phyloP scores from a whole-genome alignment of 2,113 vertebrate species.

The Brevimyrus niger region DNA sequence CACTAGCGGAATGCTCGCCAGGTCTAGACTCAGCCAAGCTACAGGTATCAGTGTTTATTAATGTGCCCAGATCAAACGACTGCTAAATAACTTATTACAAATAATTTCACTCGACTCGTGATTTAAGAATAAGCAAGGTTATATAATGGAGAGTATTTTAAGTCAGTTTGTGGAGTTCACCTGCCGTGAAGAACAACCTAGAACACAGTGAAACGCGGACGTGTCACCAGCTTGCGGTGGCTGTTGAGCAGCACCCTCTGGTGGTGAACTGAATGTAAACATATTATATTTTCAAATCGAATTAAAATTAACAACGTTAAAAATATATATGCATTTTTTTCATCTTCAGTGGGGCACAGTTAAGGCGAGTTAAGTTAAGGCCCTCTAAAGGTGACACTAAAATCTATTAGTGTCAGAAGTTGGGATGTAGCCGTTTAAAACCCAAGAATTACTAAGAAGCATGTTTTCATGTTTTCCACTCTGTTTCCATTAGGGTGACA shows the following conservation, averaged over 20 bases:
- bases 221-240: neutral
- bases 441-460: too few species aligned
- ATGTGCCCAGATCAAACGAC: neutral
- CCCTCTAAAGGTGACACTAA: too few species aligned
- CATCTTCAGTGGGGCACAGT: too few species aligned
- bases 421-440: too few species aligned
- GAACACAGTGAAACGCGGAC: neutral
- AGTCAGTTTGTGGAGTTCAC: neutral
- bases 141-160: neutral
- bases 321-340: neutral
- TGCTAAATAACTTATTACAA: neutral
- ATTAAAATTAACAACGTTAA: neutral
- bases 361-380: too few species aligned
- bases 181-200: neutral
- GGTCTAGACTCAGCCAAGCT: neutral
- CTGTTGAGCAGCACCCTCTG: neutral
- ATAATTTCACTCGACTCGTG: neutral
- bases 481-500: too few species aligned
- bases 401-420: too few species aligned
- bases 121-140: neutral
- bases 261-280: neutral
- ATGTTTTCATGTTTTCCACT: too few species aligned
- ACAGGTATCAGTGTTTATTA: neutral
- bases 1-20: neutral
- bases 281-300: neutral